phyloP scores from a whole-genome alignment of 23 tunicate species.

The Phallusia fumigata region DNA sequence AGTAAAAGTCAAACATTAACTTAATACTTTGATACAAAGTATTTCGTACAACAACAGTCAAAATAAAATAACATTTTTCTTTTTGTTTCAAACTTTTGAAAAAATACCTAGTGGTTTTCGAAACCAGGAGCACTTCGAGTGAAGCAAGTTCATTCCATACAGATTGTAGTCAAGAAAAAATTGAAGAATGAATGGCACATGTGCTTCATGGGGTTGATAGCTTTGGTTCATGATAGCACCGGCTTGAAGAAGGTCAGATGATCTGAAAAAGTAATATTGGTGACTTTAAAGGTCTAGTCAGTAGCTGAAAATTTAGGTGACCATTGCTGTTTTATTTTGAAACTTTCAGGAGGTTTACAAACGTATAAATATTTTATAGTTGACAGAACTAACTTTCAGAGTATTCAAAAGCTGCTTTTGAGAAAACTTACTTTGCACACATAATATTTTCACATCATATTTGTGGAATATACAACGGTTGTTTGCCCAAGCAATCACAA shows the following conservation, averaged over 20 bases:
- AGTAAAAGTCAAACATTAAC: too few species aligned
- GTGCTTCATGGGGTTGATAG: slow-evolving; percentile 89
- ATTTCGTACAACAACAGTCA: neutral
- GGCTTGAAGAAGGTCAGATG: slow-evolving; percentile 69
- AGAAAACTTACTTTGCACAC: too few species aligned
- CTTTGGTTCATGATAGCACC: slow-evolving; percentile 67
- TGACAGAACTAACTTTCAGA: too few species aligned
- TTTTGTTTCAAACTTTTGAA: too few species aligned
- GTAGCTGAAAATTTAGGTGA: neutral
- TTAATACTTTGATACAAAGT: too few species aligned
- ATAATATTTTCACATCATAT: too few species aligned
- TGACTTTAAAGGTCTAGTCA: neutral
- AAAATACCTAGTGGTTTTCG: slow-evolving; percentile 61
- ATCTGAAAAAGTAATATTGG: slow-evolving; percentile 15
- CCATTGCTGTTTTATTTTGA: neutral
- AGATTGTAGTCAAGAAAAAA: slow-evolving; percentile 85
- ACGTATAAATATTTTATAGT: too few species aligned
- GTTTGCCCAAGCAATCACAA: too few species aligned
- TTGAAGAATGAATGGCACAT: slow-evolving; percentile 81
- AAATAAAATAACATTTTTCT: too few species aligned
- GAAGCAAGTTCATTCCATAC: slow-evolving; percentile 87
- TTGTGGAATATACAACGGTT: too few species aligned
- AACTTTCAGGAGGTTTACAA: too few species aligned
- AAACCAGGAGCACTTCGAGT: slow-evolving; percentile 66
- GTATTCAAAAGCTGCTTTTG: too few species aligned